These are phyloP conservation scores for Gonioctena quinquepunctata DNA, from an alignment of 1,140 invertebrate genomes.

Conservation along the genomic window DNA sequence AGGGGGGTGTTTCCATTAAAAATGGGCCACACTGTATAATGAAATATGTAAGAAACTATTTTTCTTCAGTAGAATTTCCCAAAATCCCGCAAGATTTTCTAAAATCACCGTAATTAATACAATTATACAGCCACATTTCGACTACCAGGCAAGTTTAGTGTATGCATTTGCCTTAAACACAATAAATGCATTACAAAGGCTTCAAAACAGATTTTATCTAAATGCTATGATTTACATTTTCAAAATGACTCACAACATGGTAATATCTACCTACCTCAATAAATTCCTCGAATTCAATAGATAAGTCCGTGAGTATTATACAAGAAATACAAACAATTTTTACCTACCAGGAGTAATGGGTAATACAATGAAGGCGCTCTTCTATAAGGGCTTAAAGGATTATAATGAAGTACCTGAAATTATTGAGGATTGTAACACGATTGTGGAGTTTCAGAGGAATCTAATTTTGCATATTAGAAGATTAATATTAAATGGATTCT, in stretches of 20 bases:
- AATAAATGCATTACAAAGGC: background rate
- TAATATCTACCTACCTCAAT: too few relatives aligned
- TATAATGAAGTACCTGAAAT: background rate
- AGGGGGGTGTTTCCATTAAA: too few relatives aligned
- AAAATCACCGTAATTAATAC: background rate
- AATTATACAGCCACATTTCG: background rate
- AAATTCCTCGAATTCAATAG: background rate
- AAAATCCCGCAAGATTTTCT: background rate
- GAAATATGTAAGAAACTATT: too few relatives aligned
- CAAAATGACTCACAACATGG: too few relatives aligned
- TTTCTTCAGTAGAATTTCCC: background rate
- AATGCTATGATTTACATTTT: too few relatives aligned
- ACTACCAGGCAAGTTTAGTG: background rate
- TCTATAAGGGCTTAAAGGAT: background rate
- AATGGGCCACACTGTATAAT: too few relatives aligned
- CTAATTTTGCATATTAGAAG: too few relatives aligned
- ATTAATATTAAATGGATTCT: too few relatives aligned
- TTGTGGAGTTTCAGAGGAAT: too few relatives aligned
- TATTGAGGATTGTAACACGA: background rate
- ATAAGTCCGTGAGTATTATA: background rate
- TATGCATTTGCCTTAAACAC: background rate
- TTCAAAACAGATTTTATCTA: background rate
- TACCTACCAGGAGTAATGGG: background rate
- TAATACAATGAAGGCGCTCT: background rate
- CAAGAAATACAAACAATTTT: background rate